Evolutionary conservation across 2,113 vertebrate genomes (phyloP).

Genomic region (Cryptotis parvus): DNA sequence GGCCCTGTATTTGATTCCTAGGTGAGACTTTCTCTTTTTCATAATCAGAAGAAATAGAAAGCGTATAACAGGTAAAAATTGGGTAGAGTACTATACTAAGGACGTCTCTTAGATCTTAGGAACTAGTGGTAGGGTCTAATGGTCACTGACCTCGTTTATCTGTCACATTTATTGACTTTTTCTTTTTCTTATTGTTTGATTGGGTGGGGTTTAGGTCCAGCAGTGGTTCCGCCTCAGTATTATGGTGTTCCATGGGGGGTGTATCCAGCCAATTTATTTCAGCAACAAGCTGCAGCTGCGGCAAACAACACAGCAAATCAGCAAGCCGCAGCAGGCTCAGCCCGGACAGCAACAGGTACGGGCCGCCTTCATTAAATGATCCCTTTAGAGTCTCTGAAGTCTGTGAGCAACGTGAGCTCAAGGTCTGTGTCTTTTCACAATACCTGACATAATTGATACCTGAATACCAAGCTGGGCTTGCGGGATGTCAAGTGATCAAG

Average conservation of each 20-base stretch:
- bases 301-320: slow-evolving; percentile 93
- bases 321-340: slow-evolving; percentile 94
- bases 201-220: slow-evolving; percentile 89
- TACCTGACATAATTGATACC: background rate
- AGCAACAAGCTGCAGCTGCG: slow-evolving; percentile 94
- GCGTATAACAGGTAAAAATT: background rate
- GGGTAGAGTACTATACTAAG: slow-evolving; percentile 1
- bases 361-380: slow-evolving; percentile 37
- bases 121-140: background rate
- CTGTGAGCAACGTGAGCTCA: background rate
- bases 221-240: slow-evolving; percentile 98
- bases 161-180: slow-evolving; percentile 57
- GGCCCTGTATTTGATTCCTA: too few species aligned
- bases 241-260: slow-evolving; percentile 98
- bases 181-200: slow-evolving; percentile 43
- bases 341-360: slow-evolving; percentile 95
- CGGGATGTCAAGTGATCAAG: too few species aligned
- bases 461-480: background rate
- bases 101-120: background rate
- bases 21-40: background rate
- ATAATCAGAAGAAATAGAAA: background rate
- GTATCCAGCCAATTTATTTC: slow-evolving; percentile 98
- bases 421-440: background rate
- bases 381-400: background rate
- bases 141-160: slow-evolving; percentile 5